A percentile compares a stretch with the other conserved stretches of the same genome.
phyloP scores from a whole-genome alignment of 2,888 invertebrate species.

The Heliconius hortense region DNA sequence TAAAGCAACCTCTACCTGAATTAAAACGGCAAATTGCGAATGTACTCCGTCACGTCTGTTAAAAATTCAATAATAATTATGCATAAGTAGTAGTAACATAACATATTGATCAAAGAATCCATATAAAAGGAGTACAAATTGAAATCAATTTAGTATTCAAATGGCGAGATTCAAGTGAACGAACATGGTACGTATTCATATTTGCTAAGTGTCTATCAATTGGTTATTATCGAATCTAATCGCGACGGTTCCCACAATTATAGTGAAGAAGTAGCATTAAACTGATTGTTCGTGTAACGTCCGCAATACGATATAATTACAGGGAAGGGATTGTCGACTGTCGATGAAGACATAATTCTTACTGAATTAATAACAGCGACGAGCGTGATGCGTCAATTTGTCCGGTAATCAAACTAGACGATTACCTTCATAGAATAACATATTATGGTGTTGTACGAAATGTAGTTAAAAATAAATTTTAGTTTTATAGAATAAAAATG shows the following conservation, averaged over 20 bases:
- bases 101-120: slow-evolving; percentile 15
- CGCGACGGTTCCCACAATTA: slow-evolving; percentile 54
- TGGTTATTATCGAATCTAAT: slow-evolving; percentile 34
- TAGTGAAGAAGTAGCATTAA: slow-evolving; percentile 68
- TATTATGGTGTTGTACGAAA: background rate
- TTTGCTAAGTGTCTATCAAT: slow-evolving; percentile 27
- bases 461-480: background rate
- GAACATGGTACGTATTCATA: background rate
- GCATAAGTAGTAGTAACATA: slow-evolving; percentile 9
- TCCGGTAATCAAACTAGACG: slow-evolving; percentile 51
- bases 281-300: slow-evolving; percentile 66
- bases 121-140: background rate
- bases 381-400: slow-evolving; percentile 60
- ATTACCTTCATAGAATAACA: slow-evolving; percentile 23
- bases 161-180: background rate
- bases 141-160: background rate
- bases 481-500: background rate
- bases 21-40: slow-evolving; percentile 54
- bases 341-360: slow-evolving; percentile 72
- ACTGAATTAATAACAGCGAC: slow-evolving; percentile 62
- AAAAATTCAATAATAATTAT: slow-evolving; percentile 24
- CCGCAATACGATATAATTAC: slow-evolving; percentile 72
- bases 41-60: slow-evolving; percentile 30
- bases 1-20: slow-evolving; percentile 61
- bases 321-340: slow-evolving; percentile 61